Evolutionary conservation across 2,888 invertebrate genomes (phyloP).

Genomic region (Apoderus coryli): DNA sequence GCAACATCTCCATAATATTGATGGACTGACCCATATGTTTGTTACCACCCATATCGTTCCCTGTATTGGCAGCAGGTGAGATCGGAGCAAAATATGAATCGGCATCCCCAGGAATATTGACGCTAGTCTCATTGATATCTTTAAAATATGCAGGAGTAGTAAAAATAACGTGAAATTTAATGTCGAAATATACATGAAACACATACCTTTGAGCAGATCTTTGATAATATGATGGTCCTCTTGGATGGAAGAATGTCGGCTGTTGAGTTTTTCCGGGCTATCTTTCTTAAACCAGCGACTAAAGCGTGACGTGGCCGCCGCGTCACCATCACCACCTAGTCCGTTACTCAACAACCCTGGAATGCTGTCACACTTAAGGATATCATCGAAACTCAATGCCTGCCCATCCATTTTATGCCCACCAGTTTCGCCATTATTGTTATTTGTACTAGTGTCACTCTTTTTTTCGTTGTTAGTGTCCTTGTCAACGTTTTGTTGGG

Average conservation of each 20-base stretch:
- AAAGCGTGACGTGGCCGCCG: slow-evolving; percentile 52
- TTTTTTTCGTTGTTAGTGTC: too few relatives aligned
- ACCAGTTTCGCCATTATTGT: slow-evolving; percentile 6
- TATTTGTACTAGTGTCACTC: slow-evolving; percentile 1
- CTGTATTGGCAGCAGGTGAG: slow-evolving; percentile 43
- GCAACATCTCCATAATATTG: slow-evolving; percentile 54
- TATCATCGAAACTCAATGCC: slow-evolving; percentile 69
- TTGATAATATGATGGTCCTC: slow-evolving; percentile 41
- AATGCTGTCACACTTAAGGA: slow-evolving; percentile 66
- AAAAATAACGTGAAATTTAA: too few relatives aligned
- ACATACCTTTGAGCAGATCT: slow-evolving; percentile 28
- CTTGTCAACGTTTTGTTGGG: too few relatives aligned
- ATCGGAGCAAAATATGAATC: slow-evolving; percentile 57
- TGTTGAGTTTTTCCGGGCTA: slow-evolving; percentile 36
- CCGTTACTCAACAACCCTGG: slow-evolving; percentile 63
- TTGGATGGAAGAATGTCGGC: slow-evolving; percentile 40
- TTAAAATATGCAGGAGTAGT: too few relatives aligned
- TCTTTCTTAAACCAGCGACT: slow-evolving; percentile 69
- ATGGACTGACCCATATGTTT: slow-evolving; percentile 21
- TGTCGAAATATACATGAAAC: too few relatives aligned
- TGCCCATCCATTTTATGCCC: slow-evolving; percentile 16
- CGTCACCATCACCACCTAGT: slow-evolving; percentile 34
- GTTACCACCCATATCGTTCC: slow-evolving; percentile 14
- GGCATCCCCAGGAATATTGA: slow-evolving; percentile 34
- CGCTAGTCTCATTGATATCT: slow-evolving; percentile 37